Evolutionary conservation across 2,797 vertebrate genomes (phyloP).

Genomic region (Sciurus carolinensis): DNA sequence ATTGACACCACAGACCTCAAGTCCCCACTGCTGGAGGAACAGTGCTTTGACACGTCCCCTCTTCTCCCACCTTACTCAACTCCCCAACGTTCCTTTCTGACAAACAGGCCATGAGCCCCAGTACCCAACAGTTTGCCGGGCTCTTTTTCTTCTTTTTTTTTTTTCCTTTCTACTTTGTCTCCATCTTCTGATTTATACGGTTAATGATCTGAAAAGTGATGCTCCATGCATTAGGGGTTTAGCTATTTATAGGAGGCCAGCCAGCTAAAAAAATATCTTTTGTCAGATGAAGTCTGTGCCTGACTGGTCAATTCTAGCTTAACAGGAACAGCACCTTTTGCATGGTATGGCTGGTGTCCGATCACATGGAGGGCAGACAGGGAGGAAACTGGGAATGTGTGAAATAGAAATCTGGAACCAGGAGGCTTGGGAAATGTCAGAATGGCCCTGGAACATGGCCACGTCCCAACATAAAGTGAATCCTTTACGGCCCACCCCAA

Average conservation of each 20-base stretch:
- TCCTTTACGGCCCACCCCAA: background rate
- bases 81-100: background rate
- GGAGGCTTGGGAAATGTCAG: background rate
- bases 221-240: background rate
- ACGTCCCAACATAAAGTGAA: background rate
- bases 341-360: background rate
- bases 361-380: background rate
- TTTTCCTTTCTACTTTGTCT: slow-evolving; percentile 72
- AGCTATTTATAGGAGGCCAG: slow-evolving; percentile 50
- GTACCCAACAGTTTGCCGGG: background rate
- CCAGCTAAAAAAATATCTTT: background rate
- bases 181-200: slow-evolving; percentile 70
- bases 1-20: background rate
- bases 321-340: background rate
- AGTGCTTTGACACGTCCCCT: background rate
- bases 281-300: slow-evolving; percentile 28
- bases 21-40: background rate
- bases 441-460: background rate
- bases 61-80: background rate
- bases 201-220: slow-evolving; percentile 67
- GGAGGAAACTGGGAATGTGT: background rate
- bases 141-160: background rate
- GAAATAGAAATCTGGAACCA: background rate
- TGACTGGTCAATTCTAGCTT: background rate
- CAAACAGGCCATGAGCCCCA: background rate